Evolutionary conservation across 2,113 vertebrate genomes (phyloP), one percentile per base, ranked within the genome.

Genomic region (Amia ocellicauda): DNA sequence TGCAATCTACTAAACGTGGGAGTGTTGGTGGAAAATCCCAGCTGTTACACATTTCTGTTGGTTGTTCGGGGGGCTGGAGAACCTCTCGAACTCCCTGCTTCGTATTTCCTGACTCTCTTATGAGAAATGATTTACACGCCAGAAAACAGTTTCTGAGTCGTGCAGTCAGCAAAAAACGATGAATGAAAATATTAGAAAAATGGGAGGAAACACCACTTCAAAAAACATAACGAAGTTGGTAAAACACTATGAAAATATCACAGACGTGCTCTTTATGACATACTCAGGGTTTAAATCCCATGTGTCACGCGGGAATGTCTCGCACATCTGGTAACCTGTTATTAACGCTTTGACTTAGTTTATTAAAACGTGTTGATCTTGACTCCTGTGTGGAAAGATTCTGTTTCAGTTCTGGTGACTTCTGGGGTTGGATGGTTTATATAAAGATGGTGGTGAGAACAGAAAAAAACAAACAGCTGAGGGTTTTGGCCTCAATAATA

Each of bases 281-380:
- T 5, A 19, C 23, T 28, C 53, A 28, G 26, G 9, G 27, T 58
- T 58, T 58, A 17, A 36, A 58, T 58, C 20, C 29, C n/a, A 41
- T 22, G 29, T 58, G 56, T 41, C 19, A 24, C 36, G 41, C 0
- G 19, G 4, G 20, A 14, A 40, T n/a, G 19, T 26, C 53, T 22
- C 36, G 22, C 56, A 58, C 29, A 42, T 42, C 36, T 58, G 56
- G 31, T 8, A 58, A 19, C 14, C 56, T 42, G 53, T 64, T 19
- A 47, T 64, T 64, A 7, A 4, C 52, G 40, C 28, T 63, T 63
- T 26, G 54, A 31, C 26, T 20, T 19, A 58, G 24, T 43, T 11
- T 53, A 64, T 64, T 64, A 57, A 29, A 64, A 31, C 53, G 24
- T 27, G 41, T 55, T 63, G 45, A 28, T 64, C 41, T 47, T 58